Base-by-base conservation (phyloP, 2,888 invertebrate genomes). In the Urechis unicinctus region DNA sequence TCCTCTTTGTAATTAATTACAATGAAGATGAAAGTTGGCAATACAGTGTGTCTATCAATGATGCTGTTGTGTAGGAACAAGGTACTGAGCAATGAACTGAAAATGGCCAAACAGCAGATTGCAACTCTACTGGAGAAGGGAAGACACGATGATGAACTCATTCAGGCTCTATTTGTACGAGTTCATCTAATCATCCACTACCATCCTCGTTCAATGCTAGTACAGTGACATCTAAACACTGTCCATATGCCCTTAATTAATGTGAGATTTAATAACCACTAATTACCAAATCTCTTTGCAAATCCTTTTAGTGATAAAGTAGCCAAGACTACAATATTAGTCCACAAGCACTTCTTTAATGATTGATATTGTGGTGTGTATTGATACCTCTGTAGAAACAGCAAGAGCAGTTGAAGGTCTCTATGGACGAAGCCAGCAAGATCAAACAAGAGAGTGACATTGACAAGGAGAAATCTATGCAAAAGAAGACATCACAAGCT, bases 141-240 rank as follows among this genome's bases (percentile, higher is more conserved):
- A 30, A 65, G 71, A 58, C 74, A 78, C 68, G 78, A 78, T 61
- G 72, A 78, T 63, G 78, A 78, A 61, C 66, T 78, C 13, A 72
- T 78, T 43, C 66, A 70, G 28, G 76, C 77, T 30, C 58, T 78
- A 25, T 71, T 78, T 69, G 75, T 76, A 57, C 53, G 57, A 30
- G 22, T 36, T 6, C 25, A 36, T 36, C n/a, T n/a, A n/a, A n/a
- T n/a, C n/a, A n/a, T n/a, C n/a, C n/a, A n/a, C n/a, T n/a, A n/a
- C n/a, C n/a, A n/a, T n/a, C n/a, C n/a, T n/a, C n/a, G n/a, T n/a
- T n/a, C n/a, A n/a, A n/a, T n/a, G n/a, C n/a, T n/a, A n/a, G n/a
- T n/a, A 36, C 36, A 36, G 9, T 36, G 36, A 36, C 36, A 36
- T 17, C 9, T 13, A 36, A 13, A 9, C 9, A 36, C 36, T 36